These are phyloP conservation scores for Tiaroga cobitis DNA, from an alignment of 2,797 vertebrate species.

Conservation along the genomic window DNA sequence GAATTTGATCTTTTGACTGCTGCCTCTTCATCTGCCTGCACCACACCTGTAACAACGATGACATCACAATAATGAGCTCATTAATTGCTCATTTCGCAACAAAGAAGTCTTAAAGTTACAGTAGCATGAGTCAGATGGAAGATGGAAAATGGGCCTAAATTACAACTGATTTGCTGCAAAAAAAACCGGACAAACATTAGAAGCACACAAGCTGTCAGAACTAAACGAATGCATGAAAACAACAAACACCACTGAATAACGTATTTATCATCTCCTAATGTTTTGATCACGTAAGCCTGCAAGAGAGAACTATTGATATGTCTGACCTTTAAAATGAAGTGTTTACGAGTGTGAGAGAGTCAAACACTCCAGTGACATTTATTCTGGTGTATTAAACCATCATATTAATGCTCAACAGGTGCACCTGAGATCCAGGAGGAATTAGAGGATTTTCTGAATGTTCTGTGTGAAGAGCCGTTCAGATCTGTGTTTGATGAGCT, in stretches of 20 bases:
- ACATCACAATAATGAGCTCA: background rate
- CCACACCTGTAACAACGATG: too few species aligned
- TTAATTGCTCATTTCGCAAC: background rate
- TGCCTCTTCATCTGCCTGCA: too few species aligned
- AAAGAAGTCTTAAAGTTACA: background rate
- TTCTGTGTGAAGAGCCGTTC: background rate
- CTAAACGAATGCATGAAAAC: background rate
- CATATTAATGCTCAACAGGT: constrained; percentile 9
- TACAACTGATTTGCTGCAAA: background rate
- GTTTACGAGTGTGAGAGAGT: constrained; percentile 23
- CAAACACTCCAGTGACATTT: constrained; percentile 30
- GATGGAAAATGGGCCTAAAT: background rate
- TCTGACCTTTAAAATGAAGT: constrained; percentile 44
- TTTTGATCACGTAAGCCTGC: constrained; percentile 12
- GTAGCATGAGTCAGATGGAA: background rate
- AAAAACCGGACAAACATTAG: background rate
- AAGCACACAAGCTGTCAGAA: background rate
- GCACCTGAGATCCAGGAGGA: background rate
- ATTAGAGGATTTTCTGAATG: constrained; percentile 7
- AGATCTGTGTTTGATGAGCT: background rate
- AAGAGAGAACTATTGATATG: constrained; percentile 30
- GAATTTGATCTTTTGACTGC: too few species aligned
- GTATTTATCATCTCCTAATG: constrained; percentile 25
- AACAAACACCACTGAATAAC: background rate
- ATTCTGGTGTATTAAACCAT: constrained; percentile 30